phyloP scores from a whole-genome alignment of 64 coral and sea anemone species.

The Actinia tenebrosa region DNA sequence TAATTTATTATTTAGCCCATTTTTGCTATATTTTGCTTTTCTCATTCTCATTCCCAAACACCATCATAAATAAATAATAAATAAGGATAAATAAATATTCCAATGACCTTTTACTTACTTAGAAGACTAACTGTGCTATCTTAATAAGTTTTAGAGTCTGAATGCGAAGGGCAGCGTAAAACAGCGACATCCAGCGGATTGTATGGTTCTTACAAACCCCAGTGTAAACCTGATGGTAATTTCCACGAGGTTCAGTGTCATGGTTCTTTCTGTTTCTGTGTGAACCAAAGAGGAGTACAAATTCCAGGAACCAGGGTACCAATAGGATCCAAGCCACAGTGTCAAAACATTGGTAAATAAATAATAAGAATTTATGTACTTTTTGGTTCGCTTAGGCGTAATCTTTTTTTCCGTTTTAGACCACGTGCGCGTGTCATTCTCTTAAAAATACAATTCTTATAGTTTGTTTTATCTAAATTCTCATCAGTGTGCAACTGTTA shows the following conservation, averaged over 20 bases:
- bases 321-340: conserved; percentile 42
- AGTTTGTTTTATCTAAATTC: too few species aligned
- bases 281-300: conserved; percentile 46
- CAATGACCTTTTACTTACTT: too few species aligned
- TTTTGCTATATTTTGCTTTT: too few species aligned
- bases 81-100: too few species aligned
- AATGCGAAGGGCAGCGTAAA: not conserved
- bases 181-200: not conserved
- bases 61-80: too few species aligned
- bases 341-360: conserved; percentile 33
- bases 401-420: too few species aligned
- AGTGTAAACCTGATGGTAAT: conserved; percentile 27
- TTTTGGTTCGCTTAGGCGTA: not conserved
- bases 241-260: conserved; percentile 43
- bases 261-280: conserved; percentile 58
- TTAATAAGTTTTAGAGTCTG: not conserved
- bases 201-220: conserved; percentile 14
- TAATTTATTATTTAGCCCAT: too few species aligned
- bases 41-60: too few species aligned
- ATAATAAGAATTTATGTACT: not conserved
- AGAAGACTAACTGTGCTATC: too few species aligned
- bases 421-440: too few species aligned
- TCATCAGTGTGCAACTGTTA: too few species aligned
- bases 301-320: conserved; percentile 49
- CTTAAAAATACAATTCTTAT: too few species aligned